Evolutionary conservation across 2,888 invertebrate species (phyloP).

Genomic region (Sacculina carcini): DNA sequence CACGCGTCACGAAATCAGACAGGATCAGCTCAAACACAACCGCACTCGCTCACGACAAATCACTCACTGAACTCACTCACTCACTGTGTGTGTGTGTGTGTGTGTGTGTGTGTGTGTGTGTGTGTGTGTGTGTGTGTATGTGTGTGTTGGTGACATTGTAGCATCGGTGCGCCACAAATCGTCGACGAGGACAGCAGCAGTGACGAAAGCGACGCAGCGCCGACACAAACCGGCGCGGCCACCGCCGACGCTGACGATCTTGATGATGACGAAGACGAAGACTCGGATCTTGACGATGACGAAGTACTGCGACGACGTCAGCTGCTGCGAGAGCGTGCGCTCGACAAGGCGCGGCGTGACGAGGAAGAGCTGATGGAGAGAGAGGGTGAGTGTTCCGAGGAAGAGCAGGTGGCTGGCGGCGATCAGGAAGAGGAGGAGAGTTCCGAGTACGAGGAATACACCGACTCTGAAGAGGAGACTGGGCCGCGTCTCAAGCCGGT

Average conservation of each 20-base stretch:
- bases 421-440: slow-evolving; percentile 12
- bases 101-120: no score
- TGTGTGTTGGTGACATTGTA: background rate
- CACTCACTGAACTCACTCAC: no score
- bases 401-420: slow-evolving; percentile 10
- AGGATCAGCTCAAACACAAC: no score
- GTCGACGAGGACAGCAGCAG: slow-evolving; percentile 23
- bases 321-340: slow-evolving; percentile 6
- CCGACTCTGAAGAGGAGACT: slow-evolving; percentile 7
- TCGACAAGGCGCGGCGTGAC: slow-evolving; percentile 8
- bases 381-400: slow-evolving; percentile 5
- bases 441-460: slow-evolving; percentile 13
- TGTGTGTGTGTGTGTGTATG: background rate
- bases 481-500: slow-evolving; percentile 13
- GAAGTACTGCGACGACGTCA: slow-evolving; percentile 5
- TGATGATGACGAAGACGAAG: slow-evolving; percentile 15
- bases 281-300: slow-evolving; percentile 15
- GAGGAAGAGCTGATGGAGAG: slow-evolving; percentile 8
- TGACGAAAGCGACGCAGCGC: slow-evolving; percentile 14
- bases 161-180: background rate
- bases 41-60: no score
- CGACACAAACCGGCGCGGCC: background rate
- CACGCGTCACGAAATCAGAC: no score
- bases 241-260: background rate
- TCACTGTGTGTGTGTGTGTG: no score